Evolutionary conservation across 2,888 invertebrate species (phyloP), one percentile per base, ranked within the genome.

Genomic region (Phytoseiulus persimilis): DNA sequence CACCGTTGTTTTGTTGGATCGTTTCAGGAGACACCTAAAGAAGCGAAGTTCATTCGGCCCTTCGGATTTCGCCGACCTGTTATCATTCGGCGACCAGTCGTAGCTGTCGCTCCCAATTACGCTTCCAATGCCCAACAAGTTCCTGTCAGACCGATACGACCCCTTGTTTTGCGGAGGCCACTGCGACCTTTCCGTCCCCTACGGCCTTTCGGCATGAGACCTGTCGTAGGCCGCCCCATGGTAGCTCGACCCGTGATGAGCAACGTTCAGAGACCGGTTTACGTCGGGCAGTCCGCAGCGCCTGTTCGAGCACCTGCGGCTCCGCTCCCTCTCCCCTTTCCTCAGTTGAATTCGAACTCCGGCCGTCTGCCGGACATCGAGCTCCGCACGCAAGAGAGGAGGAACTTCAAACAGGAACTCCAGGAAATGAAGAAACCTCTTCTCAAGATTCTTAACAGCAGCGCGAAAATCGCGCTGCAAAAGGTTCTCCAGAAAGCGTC

Each of bases 291-390:
- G 32, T n/a, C 87, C 23, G 65, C 65, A 2, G 65, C 65, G 5
- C 65, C 65, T 28, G 87, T 87, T 31, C 87, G 39, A n/a, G 87
- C 39, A 6, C 23, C 31, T 32, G 14, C 2, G 11, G 87, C 87
- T n/a, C n/a, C 87, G 33, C 32, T 39, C 33, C 87, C 87, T n/a
- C 32, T 11, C 14, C n/a, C 45, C 5, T 33, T 45, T 31, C 87
- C 87, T 11, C 87, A 87, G 31, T n/a, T 33, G n/a, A 31, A 87
- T 31, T 2, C 39, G 3, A 87, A 87, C 32, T 28, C 87, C 9
- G 39, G 45, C 9, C 32, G 87, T 5, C 87, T 87, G 87, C 87
- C 87, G n/a, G 87, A 87, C 87, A 87, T 87, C 31, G 87, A 87
- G 45, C 5, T 87, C 28, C 87, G 87, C 33, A 45, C 32, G 39